Base-by-base conservation (phyloP, 2,888 invertebrate genomes). In the Andrena bicolor region DNA sequence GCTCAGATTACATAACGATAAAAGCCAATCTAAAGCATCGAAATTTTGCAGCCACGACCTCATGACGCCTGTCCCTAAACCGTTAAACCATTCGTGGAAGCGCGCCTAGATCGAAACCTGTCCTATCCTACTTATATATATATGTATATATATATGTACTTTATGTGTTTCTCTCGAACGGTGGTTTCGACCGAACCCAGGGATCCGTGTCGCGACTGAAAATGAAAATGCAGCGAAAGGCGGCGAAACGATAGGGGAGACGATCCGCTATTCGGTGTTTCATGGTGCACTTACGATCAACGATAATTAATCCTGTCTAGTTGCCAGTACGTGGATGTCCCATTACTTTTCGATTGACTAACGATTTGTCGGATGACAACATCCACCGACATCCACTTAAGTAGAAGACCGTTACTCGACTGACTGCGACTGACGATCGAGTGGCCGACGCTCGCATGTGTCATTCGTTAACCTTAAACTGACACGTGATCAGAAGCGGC, bases 401-500 rank as follows among this genome's bases (percentile, higher is more conserved):
- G 5, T 32, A 71, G 56, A 77, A 73, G 66, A 61, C 75, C 69
- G 76, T 85, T 72, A 68, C 81, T 77, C 26, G 74, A 86, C 84
- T 28, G 26, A 28, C 26, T 28, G 26, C 26, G 26, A 2, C 26
- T 87, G 76, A 51, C 49, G 51, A 56, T n/a, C 32, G 5, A 41
- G 20, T 84, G 70, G 48, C 28, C 32, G 28, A 5, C 26, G 41
- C 63, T 64, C 75, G 74, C 82, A 87, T 86, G 84, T 88, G 83
- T 88, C 85, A 90, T 88, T 89, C 88, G 84, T 87, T 88, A 88
- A 89, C 87, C 88, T 87, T 86, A 78, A 82, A 66, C 51, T 26
- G 71, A 71, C 85, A 86, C 83, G 78, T 81, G 87, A 83, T 68
- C 79, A 92, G 91, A 90, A 53, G 26, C 58, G 28, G 94, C 93